These are phyloP conservation scores for Odontocolon sp. DNA, from an alignment of 2,888 invertebrate species.

Conservation along the genomic window DNA sequence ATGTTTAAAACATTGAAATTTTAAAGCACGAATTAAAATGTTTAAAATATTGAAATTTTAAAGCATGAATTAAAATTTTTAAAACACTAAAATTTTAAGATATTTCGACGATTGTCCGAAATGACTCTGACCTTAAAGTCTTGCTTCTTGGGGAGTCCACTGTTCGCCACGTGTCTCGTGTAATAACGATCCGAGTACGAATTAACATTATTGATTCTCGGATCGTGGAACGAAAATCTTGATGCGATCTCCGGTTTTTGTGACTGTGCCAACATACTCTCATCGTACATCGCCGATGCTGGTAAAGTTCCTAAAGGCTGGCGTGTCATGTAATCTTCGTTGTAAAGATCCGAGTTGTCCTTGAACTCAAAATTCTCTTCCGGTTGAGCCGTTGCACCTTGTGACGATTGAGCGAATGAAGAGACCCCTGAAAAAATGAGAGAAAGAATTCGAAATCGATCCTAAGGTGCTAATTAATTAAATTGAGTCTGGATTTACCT, in stretches of 20 bases:
- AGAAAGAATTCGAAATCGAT: conserved; percentile 33
- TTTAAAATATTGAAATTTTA: not conserved
- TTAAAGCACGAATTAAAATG: not conserved
- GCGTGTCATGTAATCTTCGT: conserved; percentile 81
- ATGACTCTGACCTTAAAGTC: conserved; percentile 87
- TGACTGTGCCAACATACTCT: conserved; percentile 71
- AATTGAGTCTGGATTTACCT: conserved; percentile 82
- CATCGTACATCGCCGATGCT: conserved; percentile 79
- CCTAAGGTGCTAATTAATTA: not conserved
- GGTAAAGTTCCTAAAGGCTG: conserved; percentile 79
- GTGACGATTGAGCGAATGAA: conserved; percentile 81
- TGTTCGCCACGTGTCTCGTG: conserved; percentile 82
- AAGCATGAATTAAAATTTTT: not conserved
- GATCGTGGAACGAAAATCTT: conserved; percentile 84
- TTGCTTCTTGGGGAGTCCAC: conserved; percentile 81
- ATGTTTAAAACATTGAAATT: not conserved
- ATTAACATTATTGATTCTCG: conserved; percentile 85
- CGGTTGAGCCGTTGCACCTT: conserved; percentile 73
- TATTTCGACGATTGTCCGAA: too few species aligned
- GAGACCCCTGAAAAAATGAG: conserved; percentile 75
- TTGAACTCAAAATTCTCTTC: conserved; percentile 90
- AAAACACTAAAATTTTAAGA: too few species aligned
- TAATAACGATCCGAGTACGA: conserved; percentile 85
- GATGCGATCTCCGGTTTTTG: conserved; percentile 74
- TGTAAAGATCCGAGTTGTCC: conserved; percentile 84